Percentiles rank a stretch among this genome's conserved stretches.
Conservation (phyloP, 2,888 invertebrate genomes). For the Idaea dimidiata region DNA sequence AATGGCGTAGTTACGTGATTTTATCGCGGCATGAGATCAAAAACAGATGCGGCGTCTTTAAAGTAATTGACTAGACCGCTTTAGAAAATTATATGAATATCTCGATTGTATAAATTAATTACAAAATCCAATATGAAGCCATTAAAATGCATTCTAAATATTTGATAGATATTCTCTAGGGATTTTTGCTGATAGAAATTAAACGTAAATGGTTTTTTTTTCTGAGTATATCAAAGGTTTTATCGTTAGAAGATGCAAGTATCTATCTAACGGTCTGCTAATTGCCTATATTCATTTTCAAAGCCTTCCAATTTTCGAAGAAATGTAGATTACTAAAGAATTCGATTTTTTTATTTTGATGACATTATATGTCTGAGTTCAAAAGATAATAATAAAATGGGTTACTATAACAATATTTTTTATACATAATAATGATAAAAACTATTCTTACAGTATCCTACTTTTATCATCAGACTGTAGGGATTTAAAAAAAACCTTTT, state of each 20-base stretch:
- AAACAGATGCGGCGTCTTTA: too few species aligned
- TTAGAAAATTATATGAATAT: not conserved
- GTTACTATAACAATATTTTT: too few species aligned
- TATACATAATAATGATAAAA: too few species aligned
- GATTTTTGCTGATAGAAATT: not conserved
- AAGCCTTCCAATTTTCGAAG: not conserved
- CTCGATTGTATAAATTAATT: not conserved
- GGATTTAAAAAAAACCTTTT: too few species aligned
- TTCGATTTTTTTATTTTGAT: too few species aligned
- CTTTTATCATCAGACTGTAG: too few species aligned
- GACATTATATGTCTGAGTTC: too few species aligned
- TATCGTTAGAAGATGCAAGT: not conserved
- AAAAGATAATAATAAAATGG: too few species aligned
- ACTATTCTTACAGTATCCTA: too few species aligned
- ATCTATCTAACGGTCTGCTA: not conserved
- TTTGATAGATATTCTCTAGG: not conserved
- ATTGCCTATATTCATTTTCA: not conserved
- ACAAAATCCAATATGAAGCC: not conserved
- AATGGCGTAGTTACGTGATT: not conserved
- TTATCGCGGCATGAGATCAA: not conserved
- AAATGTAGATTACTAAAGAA: too few species aligned
- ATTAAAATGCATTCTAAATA: not conserved
- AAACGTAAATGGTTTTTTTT: not conserved
- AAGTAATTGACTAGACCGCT: too few species aligned
- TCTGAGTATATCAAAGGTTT: not conserved